phyloP scores from a whole-genome alignment of 2,797 vertebrate genomes.

The Pipistrellus kuhlii region DNA sequence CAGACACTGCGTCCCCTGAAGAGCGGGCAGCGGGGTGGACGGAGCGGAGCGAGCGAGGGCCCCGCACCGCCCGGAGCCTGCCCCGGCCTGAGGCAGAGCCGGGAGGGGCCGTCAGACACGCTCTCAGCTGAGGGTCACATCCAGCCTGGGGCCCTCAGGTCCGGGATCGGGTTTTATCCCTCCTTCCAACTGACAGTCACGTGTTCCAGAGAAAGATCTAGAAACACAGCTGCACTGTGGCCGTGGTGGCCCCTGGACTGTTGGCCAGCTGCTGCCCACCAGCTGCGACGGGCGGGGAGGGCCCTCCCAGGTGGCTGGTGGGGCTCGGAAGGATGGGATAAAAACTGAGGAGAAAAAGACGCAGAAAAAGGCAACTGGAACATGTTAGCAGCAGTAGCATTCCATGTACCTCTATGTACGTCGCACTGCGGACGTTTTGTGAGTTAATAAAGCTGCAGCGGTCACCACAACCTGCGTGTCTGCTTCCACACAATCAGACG shows the following conservation, averaged over 20 bases:
- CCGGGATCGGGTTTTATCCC: neutral
- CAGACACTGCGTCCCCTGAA: fast-evolving
- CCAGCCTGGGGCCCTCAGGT: neutral
- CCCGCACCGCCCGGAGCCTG: neutral
- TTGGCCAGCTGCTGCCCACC: fast-evolving
- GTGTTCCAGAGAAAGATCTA: neutral
- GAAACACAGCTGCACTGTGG: neutral
- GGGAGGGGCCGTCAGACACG: neutral
- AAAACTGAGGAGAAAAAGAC: neutral
- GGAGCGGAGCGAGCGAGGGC: neutral
- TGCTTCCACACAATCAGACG: neutral
- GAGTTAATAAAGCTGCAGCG: neutral
- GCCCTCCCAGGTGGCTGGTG: neutral
- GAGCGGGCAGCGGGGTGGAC: neutral
- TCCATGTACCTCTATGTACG: fast-evolving
- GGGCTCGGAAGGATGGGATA: neutral
- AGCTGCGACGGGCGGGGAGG: fast-evolving
- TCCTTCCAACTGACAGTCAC: neutral
- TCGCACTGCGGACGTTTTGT: fast-evolving
- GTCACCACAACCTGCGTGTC: neutral
- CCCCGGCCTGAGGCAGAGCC: neutral
- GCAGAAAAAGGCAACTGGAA: neutral
- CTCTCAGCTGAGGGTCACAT: neutral
- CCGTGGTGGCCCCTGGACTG: neutral
- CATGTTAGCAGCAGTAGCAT: neutral